These are phyloP conservation scores for Platycheirus rosarum DNA, from an alignment of 2,888 invertebrate species.

Conservation along the genomic window DNA sequence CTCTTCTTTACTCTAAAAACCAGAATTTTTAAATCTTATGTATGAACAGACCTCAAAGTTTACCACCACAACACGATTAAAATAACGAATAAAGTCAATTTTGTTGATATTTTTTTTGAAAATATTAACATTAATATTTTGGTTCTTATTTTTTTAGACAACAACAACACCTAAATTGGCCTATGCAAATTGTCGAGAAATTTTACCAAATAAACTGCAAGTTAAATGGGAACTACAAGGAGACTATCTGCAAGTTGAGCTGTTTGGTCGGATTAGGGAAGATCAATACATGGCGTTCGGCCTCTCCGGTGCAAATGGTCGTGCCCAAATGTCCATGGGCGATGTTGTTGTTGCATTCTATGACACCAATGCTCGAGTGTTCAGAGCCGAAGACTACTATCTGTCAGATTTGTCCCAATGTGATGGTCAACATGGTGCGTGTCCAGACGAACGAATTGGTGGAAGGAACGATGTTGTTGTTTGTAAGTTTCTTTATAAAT, in stretches of 20 bases:
- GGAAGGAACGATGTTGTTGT: slow-evolving; percentile 90
- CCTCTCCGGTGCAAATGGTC: slow-evolving; percentile 89
- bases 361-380: slow-evolving; percentile 84
- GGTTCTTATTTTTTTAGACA: slow-evolving; percentile 86
- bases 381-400: slow-evolving; percentile 92
- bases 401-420: slow-evolving; percentile 92
- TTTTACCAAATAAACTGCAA: slow-evolving; percentile 91
- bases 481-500: slow-evolving; percentile 82
- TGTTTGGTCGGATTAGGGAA: slow-evolving; percentile 90
- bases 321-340: slow-evolving; percentile 90
- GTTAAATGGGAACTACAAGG: slow-evolving; percentile 93
- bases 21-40: too few species aligned
- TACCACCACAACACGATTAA: too few species aligned
- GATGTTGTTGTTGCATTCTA: slow-evolving; percentile 93
- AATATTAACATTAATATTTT: neutral
- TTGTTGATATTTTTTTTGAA: neutral
- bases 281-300: slow-evolving; percentile 96
- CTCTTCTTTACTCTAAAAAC: too few species aligned
- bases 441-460: slow-evolving; percentile 91
- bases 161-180: slow-evolving; percentile 89
- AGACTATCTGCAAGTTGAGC: slow-evolving; percentile 89
- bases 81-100: neutral
- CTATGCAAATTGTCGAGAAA: slow-evolving; percentile 91
- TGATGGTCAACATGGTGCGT: slow-evolving; percentile 92
- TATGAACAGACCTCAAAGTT: too few species aligned